These are phyloP conservation scores for Cyprinodon brontotheroides DNA, from an alignment of 2,113 vertebrate genomes.

Conservation along the genomic window DNA sequence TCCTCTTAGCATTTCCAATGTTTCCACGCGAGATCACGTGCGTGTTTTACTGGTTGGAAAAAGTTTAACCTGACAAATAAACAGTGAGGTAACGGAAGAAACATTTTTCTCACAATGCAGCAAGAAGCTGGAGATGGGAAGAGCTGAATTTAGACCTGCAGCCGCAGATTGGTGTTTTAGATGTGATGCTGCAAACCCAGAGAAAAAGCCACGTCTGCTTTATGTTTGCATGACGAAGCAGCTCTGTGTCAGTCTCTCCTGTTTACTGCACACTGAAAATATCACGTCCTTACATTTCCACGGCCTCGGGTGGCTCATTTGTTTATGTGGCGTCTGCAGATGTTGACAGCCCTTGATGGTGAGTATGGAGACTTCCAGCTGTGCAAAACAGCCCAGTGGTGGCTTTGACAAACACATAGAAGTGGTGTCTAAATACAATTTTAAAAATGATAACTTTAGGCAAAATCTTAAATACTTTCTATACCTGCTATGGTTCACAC, in stretches of 20 bases:
- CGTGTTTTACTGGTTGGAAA: background rate
- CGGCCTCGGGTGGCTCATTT: constrained; percentile 33
- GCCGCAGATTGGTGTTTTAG: constrained; percentile 9
- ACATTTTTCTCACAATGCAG: constrained; percentile 8
- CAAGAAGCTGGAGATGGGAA: constrained; percentile 3
- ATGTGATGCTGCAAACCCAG: constrained; percentile 29
- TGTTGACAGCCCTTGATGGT: constrained; percentile 38
- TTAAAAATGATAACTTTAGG: background rate
- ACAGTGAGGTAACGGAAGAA: constrained; percentile 15
- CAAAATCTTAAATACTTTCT: background rate
- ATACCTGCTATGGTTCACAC: background rate
- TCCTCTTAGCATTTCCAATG: background rate
- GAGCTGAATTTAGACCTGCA: constrained; percentile 9
- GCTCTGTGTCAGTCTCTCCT: constrained; percentile 41
- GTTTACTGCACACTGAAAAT: constrained; percentile 67
- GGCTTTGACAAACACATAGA: background rate
- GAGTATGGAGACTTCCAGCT: constrained; percentile 17
- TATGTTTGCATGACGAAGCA: constrained; percentile 55
- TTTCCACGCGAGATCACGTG: background rate
- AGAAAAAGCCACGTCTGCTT: constrained; percentile 42
- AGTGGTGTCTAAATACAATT: background rate
- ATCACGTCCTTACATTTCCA: constrained; percentile 54
- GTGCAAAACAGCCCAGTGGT: background rate
- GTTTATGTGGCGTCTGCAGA: constrained; percentile 58
- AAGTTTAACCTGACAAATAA: constrained; percentile 1